Conservation (phyloP, 2,797 vertebrate genomes). For the Arnoldichthys spilopterus region DNA sequence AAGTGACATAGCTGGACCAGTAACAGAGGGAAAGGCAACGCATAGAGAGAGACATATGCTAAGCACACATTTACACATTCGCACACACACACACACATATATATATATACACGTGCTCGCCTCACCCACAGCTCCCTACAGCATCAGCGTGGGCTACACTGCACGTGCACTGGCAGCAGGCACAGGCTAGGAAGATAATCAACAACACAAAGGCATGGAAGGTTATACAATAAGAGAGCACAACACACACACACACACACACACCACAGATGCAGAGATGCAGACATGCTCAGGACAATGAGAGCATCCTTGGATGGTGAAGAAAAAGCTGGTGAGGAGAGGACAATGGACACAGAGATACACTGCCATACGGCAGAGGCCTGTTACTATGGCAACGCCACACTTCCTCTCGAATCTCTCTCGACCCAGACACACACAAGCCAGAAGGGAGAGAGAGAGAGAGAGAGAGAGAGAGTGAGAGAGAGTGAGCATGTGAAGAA, state of each 20-base stretch:
- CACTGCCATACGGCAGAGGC: slow-evolving; percentile 46
- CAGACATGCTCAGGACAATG: slow-evolving; percentile 40
- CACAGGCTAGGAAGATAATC: slow-evolving; percentile 28
- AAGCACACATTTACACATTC: slow-evolving; percentile 18
- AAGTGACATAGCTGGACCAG: neutral
- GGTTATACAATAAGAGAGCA: slow-evolving; percentile 46
- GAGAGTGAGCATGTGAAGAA: neutral
- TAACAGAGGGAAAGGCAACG: neutral
- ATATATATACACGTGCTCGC: slow-evolving; percentile 22
- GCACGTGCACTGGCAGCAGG: slow-evolving; percentile 30
- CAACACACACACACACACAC: slow-evolving; percentile 4
- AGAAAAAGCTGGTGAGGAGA: slow-evolving; percentile 41
- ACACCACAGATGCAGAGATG: slow-evolving; percentile 3
- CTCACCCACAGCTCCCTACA: slow-evolving; percentile 17
- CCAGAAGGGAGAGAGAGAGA: slow-evolving; percentile 17
- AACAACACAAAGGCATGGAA: slow-evolving; percentile 45
- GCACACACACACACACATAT: slow-evolving; percentile 24
- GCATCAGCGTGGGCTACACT: slow-evolving; percentile 23
- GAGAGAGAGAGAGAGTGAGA: neutral
- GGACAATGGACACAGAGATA: slow-evolving; percentile 58
- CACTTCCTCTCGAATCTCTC: slow-evolving; percentile 43
- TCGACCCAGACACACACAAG: slow-evolving; percentile 30
- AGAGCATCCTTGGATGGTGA: slow-evolving; percentile 50
- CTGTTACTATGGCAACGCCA: slow-evolving; percentile 59
- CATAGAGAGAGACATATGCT: slow-evolving; percentile 23